Base-by-base conservation (phyloP, 2,888 invertebrate genomes). In the Leptopilina syphax region DNA sequence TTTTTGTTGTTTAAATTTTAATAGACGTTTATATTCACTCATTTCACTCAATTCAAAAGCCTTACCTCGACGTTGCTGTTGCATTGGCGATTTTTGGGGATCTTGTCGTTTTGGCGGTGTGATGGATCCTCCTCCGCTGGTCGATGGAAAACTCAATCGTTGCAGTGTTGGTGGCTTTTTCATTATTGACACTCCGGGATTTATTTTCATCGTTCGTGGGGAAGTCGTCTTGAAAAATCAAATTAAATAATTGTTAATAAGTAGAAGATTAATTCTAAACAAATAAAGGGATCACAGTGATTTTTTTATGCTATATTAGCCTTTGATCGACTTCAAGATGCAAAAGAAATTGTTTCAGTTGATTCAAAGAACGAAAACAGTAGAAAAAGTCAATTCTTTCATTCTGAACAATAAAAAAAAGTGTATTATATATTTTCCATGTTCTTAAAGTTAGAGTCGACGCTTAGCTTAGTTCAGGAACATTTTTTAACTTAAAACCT, bases 31-130 rank as follows among this genome's bases (percentile, higher is more conserved):
- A 92, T 96, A 96, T 88, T 96, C 96, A 76, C 95, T 34, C 34
- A 34, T 95, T 57, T 96, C 93, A 3, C 96, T 96, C 86, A 96
- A 95, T 89, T 96, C 96, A 91, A 95, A 96, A 0, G 96, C 95
- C 87, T 95, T 95, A n/a, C 96, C 96, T 0, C 96, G 50, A 50
- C 50, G 50, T 10, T 50, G 10, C 10, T 50, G 44, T 44, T 7
- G 76, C 94, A 93, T 0, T 94, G 95, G 88, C 94, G 94, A 1
- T 93, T 78, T 34, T 18, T 79, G 77, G 4, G 94, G 0, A 93
- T 95, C 84, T 77, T 89, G 90, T n/a, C 90, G 89, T 76, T 89
- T 91, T 80, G 76, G 82, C 83, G 5, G 86, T 86, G 68, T 87
- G 87, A 5, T 80, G 60, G 24, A 63, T 44, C 34, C 60, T 34